Base-by-base conservation (phyloP, 2,797 vertebrate species). In the Esox lucius region DNA sequence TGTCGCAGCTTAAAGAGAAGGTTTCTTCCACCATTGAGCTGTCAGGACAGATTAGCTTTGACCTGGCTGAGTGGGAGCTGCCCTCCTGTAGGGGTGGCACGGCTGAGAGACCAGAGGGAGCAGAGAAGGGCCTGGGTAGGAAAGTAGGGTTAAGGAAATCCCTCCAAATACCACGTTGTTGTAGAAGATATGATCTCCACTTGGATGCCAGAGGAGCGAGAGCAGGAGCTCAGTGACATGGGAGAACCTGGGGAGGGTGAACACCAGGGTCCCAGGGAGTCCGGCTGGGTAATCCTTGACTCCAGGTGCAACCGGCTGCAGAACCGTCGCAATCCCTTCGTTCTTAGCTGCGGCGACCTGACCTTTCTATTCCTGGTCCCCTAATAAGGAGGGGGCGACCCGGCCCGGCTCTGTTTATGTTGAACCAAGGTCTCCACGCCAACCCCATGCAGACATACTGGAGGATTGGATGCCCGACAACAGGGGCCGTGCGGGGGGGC, bases 321-420 rank as follows among this genome's bases (percentile, higher is more conserved):
- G 81, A 87, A 81, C 82, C 70, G 75, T 78, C 79, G 82, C 89
- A 85, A 83, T 84, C 88, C 70, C 78, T 83, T 71, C 81, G 82
- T 83, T 83, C 86, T 82, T 46, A 46, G 42, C 42, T 46, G 70
- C 85, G 82, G 83, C 80, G 75, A 81, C 68, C 80, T 89, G 88
- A 90, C 90, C 90, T 88, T 91, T 93, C 92, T 92, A 93, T 94
- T 94, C 91, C 74, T 78, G 87, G 86, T 71, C 68, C 83, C 81
- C 86, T 91, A 93, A 91, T 90, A 90, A 91, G 88, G 90, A 59
- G 83, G 33, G n/a, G n/a, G n/a, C n/a, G n/a, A n/a, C 77, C 51
- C 26, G 77, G 83, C 80, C 76, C 85, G 84, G 75, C 76, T 79
- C 74, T 93, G 92, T 94, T 93, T 91, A 91, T 93, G 91, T 90